Conservation (phyloP, 2,113 vertebrate species). For the Balaeniceps rex region DNA sequence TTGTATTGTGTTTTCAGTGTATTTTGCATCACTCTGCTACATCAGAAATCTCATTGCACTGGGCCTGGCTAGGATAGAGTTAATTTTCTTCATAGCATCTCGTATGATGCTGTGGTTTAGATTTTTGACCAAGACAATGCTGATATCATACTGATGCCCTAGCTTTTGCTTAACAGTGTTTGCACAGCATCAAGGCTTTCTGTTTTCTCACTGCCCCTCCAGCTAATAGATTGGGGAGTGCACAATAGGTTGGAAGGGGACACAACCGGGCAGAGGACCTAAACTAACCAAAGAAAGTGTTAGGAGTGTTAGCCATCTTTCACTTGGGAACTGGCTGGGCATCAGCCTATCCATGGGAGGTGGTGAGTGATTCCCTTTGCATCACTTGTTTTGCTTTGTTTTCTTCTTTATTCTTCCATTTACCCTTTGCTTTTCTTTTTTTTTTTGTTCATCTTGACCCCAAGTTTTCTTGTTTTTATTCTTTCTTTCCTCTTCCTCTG, state of each 20-base stretch:
- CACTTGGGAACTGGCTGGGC: background rate
- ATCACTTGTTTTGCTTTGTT: background rate
- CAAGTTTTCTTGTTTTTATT: background rate
- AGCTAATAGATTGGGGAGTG: fast-evolving
- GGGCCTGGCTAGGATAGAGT: background rate
- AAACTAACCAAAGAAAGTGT: background rate
- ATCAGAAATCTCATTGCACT: background rate
- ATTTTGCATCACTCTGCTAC: background rate
- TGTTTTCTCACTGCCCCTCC: background rate
- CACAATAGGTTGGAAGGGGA: background rate
- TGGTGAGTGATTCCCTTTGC: background rate
- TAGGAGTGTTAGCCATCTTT: background rate
- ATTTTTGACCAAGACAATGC: background rate
- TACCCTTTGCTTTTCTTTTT: background rate
- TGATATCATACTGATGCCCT: background rate
- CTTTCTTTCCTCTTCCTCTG: background rate
- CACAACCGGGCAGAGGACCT: background rate
- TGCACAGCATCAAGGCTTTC: background rate
- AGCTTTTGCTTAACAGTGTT: background rate
- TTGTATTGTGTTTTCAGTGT: background rate
- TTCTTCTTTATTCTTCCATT: background rate
- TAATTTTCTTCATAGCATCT: background rate
- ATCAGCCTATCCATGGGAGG: fast-evolving
- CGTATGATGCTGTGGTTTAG: background rate
- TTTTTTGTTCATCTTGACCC: background rate